Evolutionary conservation across 2,888 invertebrate species (phyloP), one percentile per base, ranked within the genome.

Genomic region (Pogonocherus hispidulus): DNA sequence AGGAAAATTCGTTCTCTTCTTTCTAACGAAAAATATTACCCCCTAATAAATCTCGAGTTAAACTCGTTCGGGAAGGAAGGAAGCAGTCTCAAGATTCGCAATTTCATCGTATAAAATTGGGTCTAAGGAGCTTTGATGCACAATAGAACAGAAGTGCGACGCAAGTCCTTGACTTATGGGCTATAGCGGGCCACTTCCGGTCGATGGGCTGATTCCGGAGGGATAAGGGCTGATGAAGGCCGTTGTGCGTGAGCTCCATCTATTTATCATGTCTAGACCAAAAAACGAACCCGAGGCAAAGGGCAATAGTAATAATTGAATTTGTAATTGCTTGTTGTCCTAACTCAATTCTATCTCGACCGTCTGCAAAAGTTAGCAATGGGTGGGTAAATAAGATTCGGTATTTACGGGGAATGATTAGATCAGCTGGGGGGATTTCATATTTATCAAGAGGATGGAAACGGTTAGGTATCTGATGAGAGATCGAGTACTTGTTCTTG

Each of bases 171-270:
- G 66, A 66, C 66, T 66, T 66, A 66, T 57, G 59, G 66, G 66
- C 60, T 27, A 47, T 59, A 63, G 63, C 63, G 37, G 63, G 37
- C 66, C 66, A 62, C 59, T 66, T 66, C 66, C 66, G 66, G 66
- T 66, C 60, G 66, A 66, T 66, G 66, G 66, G 62, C 22, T 54
- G 63, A 63, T 63, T 63, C 54, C 37, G 44, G 51, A 59, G 52
- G 59, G 66, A 62, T 62, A 62, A 66, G 59, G 66, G 66, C 66
- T 66, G 66, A 66, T 66, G 66, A 66, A 66, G 57, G 66, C 66
- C 60, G 41, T 62, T 52, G 60, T 66, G 66, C 66, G 66, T 66
- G 66, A 66, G 59, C 66, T 37, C 57, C 62, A 52, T 66, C 60
- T 62, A 66, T 59, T 59, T 59, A 63, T 63, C 63, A 63, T 54